Evolutionary conservation across 2,113 vertebrate species (phyloP), one percentile per base, ranked within the genome.

Genomic region (Sula dactylatra): DNA sequence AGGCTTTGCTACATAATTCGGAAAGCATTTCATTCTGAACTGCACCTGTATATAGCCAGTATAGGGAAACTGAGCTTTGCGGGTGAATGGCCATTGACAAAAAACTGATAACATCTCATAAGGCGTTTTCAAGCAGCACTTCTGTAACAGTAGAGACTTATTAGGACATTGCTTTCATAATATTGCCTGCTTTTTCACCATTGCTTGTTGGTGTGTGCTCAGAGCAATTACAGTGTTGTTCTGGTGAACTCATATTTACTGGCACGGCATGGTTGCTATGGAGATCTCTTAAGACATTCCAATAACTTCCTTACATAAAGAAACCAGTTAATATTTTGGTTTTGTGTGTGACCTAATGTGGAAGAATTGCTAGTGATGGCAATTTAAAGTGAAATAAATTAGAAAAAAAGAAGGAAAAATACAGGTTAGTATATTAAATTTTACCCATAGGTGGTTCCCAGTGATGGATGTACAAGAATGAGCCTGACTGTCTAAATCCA

Each of bases 241-340:
- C 91, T 91, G 90, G 74, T 87, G 87, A 82, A 86, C 95, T 95
- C 85, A 3, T 87, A 91, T 97, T 97, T 97, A 96, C 96, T 95
- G 96, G 93, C 95, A 92, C 32, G 45, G 91, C 88, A 71, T 54
- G 34, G 97, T 98, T 98, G 95, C 97, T 62, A 97, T 98, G 97
- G 97, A 95, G 94, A 98, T 94, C 81, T 56, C 95, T 94, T 78
- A 81, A 97, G 94, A 67, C 95, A 88, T 96, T 90, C 84, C 74
- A 52, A 81, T 95, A 94, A 96, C 93, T 97, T 97, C 90, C 88
- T 91, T 79, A 96, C 82, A 93, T 93, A 88, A 96, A 97, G 89
- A 65, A 88, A 59, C 54, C 78, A 14, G 86, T 90, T 97, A 86
- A 86, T 95, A 73, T 65, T 95, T 84, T 7, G 61, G 62, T 13